Base-by-base conservation (phyloP, 2,797 vertebrate genomes). In the Acomys russatus region DNA sequence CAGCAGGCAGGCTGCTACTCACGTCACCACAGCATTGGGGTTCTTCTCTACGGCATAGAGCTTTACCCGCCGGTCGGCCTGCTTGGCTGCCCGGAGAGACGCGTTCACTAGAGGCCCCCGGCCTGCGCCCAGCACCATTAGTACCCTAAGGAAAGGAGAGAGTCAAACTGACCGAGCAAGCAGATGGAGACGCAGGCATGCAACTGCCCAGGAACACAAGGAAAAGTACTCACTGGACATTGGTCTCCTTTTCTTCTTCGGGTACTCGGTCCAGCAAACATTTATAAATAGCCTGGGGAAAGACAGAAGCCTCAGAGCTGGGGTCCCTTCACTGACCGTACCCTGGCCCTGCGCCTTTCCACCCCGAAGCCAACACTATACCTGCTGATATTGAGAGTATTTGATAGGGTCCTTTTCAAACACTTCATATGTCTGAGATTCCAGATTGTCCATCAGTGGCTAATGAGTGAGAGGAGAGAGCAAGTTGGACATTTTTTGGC, bases 391-490 rank as follows among this genome's bases (percentile, higher is more conserved):
- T 91, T 99, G 99, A 76, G 99, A 99, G 96, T 99, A 99, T 98
- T 99, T 99, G 96, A 99, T 99, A 23, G 99, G 99, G 97, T 99
- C 99, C 96, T 99, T 99, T 98, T 99, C 99, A 95, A 99, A 99
- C 5, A 99, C 99, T 97, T 99, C 99, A 14, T 99, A 99, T 0
- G 99, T 99, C 98, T 99, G 99, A 73, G 99, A 99, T 98, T 99
- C 99, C 98, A 99, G 97, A 97, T 99, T 99, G 98, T 99, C 99
- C 99, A 99, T 99, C 94, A 99, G 98, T 49, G 99, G 99, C 99
- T 99, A 91, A 92, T 17, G 4, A 82, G 90, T 20, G 54, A 73
- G 49, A 87, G 12, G 33, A 77, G 93, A 79, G 88, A 18, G 74
- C 22, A 90, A 90, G 61, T 88, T 44, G 90, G 71, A 17, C 78